Evolutionary conservation across 2,888 invertebrate species (phyloP).

Genomic region (Anticlea derivata): DNA sequence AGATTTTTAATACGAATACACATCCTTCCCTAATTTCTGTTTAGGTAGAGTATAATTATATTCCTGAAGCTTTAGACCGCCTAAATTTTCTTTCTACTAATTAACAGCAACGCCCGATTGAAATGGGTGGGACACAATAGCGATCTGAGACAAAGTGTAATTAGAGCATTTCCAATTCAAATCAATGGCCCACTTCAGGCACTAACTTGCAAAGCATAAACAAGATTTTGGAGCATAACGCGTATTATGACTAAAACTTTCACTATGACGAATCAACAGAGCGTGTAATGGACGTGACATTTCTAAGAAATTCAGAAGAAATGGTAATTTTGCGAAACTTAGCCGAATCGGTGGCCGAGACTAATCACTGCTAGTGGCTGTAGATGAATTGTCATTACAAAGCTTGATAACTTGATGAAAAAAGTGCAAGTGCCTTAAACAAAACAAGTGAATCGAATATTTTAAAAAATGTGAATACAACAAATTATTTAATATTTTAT

Average conservation of each 20-base stretch:
- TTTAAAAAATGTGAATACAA: no score
- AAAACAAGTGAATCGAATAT: no score
- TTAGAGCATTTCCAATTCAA: conserved; percentile 13
- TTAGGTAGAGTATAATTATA: no score
- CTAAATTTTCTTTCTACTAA: no score
- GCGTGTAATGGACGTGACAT: conserved; percentile 57
- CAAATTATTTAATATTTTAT: no score
- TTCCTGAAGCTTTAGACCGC: no score
- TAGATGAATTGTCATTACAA: neutral
- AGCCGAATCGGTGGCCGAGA: conserved; percentile 33
- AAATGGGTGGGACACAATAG: neutral
- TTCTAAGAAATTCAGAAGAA: conserved; percentile 55
- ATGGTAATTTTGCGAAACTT: conserved; percentile 42
- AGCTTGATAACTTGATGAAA: neutral
- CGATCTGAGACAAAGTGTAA: conserved; percentile 1
- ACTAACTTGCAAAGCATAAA: conserved; percentile 28
- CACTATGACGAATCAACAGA: conserved; percentile 51
- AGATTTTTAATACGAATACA: no score
- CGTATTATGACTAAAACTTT: conserved; percentile 48
- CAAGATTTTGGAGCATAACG: conserved; percentile 41
- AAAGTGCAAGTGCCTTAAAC: conserved; percentile 16
- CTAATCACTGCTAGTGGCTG: conserved; percentile 24
- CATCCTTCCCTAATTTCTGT: no score
- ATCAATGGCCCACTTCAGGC: conserved; percentile 25
- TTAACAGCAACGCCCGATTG: no score